phyloP scores from a whole-genome alignment of 2,888 invertebrate genomes.

The Drepana falcataria region DNA sequence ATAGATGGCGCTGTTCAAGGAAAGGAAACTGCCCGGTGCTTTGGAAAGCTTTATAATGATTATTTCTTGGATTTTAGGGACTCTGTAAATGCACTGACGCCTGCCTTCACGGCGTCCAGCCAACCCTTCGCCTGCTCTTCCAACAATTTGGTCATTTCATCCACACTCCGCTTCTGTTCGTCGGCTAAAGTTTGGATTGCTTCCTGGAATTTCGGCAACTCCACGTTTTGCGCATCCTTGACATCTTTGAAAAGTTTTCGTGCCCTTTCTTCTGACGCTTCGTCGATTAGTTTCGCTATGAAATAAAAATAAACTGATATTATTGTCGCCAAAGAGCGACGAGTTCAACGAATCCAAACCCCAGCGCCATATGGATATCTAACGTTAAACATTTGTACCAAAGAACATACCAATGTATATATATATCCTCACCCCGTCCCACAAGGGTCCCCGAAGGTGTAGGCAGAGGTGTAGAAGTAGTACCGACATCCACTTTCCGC shows the following conservation, averaged over 20 bases:
- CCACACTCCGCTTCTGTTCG: conserved; percentile 32
- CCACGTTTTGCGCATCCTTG: conserved; percentile 19
- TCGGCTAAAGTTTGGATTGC: conserved; percentile 28
- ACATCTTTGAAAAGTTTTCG: conserved; percentile 29
- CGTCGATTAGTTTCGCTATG: conserved; percentile 35
- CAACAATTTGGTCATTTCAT: conserved; percentile 27
- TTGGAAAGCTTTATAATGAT: no score
- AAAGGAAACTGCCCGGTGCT: no score
- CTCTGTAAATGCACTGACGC: neutral
- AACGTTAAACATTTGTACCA: no score
- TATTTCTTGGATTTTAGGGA: neutral
- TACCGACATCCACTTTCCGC: no score
- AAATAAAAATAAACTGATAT: neutral
- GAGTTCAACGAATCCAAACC: no score
- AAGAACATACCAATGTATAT: no score
- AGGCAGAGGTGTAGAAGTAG: no score
- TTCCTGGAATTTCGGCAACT: conserved; percentile 35
- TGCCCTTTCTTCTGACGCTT: conserved; percentile 26
- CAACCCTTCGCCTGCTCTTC: neutral
- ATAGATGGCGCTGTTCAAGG: neutral
- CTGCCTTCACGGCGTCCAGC: neutral
- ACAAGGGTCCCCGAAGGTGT: no score
- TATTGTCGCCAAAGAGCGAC: no score
- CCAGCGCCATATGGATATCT: no score
- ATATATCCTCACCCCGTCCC: no score